Evolutionary conservation across 2,113 vertebrate species (phyloP).

Genomic region (Okapia johnstoni): DNA sequence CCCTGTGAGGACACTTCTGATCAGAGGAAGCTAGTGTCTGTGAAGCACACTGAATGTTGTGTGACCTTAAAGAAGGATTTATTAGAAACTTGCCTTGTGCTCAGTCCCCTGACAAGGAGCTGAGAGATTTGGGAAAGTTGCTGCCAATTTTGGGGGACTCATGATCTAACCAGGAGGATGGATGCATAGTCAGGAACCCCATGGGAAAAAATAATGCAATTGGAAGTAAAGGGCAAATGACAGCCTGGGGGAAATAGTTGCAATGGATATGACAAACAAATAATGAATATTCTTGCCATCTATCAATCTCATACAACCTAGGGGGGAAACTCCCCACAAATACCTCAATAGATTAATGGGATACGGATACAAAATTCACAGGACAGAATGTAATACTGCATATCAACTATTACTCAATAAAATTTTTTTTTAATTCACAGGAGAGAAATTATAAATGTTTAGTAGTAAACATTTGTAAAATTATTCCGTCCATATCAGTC

Average conservation of each 20-base stretch:
- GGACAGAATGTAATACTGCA: not conserved
- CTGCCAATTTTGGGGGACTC: not conserved
- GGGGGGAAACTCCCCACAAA: not conserved
- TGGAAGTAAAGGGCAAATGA: not conserved
- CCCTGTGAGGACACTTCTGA: not conserved
- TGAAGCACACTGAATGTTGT: rapidly evolving
- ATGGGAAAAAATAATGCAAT: not conserved
- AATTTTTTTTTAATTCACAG: not conserved
- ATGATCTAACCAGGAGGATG: not conserved
- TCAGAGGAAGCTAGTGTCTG: not conserved
- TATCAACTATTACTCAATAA: not conserved
- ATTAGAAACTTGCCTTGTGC: not conserved
- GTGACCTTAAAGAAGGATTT: not conserved
- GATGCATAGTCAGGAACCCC: not conserved
- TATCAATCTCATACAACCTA: not conserved
- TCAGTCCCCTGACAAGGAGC: not conserved
- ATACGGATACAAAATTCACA: not conserved
- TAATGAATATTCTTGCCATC: not conserved
- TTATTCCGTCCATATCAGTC: not conserved
- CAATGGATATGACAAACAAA: not conserved
- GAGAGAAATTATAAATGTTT: not conserved
- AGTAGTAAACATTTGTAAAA: not conserved
- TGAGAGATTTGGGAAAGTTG: not conserved
- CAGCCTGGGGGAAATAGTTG: not conserved
- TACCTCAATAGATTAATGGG: not conserved